Conservation (phyloP, 2,888 invertebrate species). For the Amphipoea oculea region DNA sequence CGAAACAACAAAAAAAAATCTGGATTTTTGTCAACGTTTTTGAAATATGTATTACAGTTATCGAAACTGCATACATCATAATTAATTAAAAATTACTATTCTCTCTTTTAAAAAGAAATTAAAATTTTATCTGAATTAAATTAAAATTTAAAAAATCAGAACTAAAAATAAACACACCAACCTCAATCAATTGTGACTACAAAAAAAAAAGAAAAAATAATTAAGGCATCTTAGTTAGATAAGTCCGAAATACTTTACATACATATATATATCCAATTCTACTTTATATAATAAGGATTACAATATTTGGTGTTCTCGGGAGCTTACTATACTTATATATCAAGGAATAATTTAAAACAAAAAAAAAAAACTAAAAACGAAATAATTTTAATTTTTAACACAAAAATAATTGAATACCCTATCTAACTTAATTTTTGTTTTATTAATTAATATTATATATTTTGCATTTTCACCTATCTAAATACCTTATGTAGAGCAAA, state of each 20-base stretch:
- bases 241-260: constrained; percentile 60
- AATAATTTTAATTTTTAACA: constrained; percentile 29
- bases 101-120: background rate
- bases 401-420: constrained; percentile 65
- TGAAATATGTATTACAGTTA: background rate
- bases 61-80: background rate
- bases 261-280: constrained; percentile 68
- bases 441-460: constrained; percentile 64
- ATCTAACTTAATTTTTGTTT: constrained; percentile 64
- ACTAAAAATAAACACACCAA: constrained; percentile 51
- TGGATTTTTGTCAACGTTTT: background rate
- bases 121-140: background rate
- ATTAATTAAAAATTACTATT: background rate
- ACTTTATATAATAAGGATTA: constrained; percentile 68
- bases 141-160: background rate
- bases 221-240: constrained; percentile 66
- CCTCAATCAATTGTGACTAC: constrained; percentile 57
- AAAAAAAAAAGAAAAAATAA: constrained; percentile 33
- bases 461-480: constrained; percentile 70
- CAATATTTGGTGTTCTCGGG: constrained; percentile 76
- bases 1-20: background rate
- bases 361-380: constrained; percentile 11
- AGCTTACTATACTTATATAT: constrained; percentile 81
- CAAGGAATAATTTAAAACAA: constrained; percentile 57
- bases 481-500: constrained; percentile 63